phyloP scores from a whole-genome alignment of 2,797 vertebrate species.

The Tauraco hartlaubi region DNA sequence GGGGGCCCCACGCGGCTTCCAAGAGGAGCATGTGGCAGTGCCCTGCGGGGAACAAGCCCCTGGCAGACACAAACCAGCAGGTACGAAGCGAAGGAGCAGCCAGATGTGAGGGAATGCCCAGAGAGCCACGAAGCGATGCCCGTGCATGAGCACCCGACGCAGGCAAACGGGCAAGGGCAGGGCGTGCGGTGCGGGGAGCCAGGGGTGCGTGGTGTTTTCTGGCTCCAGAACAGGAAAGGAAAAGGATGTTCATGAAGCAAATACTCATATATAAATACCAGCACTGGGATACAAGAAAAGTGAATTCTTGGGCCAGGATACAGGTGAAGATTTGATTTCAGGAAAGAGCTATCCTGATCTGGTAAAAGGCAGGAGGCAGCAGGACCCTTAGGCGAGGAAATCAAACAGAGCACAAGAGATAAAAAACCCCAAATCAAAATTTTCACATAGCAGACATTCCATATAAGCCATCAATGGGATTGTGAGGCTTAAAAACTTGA shows the following conservation, averaged over 20 bases:
- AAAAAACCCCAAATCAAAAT: background rate
- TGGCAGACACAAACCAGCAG: background rate
- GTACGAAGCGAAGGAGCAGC: fast-evolving
- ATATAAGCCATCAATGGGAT: background rate
- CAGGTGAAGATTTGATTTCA: background rate
- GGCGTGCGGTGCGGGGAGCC: fast-evolving
- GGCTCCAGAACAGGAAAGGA: background rate
- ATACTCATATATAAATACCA: background rate
- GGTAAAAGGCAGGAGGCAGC: background rate
- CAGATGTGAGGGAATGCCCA: background rate
- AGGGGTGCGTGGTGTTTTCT: fast-evolving
- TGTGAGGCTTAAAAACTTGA: background rate
- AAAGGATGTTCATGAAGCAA: background rate
- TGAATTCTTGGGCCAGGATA: background rate
- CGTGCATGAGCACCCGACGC: fast-evolving
- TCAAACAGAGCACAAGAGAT: background rate
- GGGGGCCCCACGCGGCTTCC: background rate
- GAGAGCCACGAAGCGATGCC: background rate
- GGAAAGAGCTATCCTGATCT: background rate
- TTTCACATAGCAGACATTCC: background rate
- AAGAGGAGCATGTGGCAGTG: background rate
- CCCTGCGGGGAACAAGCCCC: background rate
- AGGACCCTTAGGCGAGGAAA: background rate
- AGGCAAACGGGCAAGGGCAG: background rate
- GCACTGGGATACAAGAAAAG: background rate